Conservation (phyloP, 2,888 invertebrate species). For the Eustalomyia histrio region DNA sequence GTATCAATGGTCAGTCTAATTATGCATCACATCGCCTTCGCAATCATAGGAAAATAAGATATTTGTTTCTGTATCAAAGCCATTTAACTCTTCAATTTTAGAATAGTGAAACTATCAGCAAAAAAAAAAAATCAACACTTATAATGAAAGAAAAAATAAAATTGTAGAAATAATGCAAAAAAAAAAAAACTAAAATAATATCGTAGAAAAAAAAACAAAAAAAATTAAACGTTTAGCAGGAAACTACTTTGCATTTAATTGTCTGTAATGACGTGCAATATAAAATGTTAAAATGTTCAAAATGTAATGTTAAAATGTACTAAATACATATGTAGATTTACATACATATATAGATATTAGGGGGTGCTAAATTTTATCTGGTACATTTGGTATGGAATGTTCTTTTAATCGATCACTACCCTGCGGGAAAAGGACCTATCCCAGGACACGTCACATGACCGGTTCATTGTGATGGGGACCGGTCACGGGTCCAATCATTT, state of each 20-base stretch:
- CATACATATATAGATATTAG: background rate
- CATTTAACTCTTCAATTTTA: constrained; percentile 59
- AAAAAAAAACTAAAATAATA: constrained; percentile 3
- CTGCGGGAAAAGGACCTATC: too few relatives aligned
- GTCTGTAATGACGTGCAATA: constrained; percentile 80
- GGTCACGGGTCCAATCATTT: too few relatives aligned
- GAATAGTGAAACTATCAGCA: constrained; percentile 45
- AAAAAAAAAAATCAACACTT: constrained; percentile 30
- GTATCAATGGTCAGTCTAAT: background rate
- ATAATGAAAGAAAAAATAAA: constrained; percentile 40
- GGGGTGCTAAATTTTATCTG: background rate
- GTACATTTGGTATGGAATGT: too few relatives aligned
- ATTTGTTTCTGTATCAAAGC: constrained; percentile 50
- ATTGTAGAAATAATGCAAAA: constrained; percentile 47
- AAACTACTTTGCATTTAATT: constrained; percentile 80
- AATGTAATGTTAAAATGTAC: constrained; percentile 41
- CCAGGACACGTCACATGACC: too few relatives aligned
- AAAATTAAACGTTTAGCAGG: constrained; percentile 75
- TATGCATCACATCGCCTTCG: constrained; percentile 49
- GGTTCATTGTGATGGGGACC: too few relatives aligned
- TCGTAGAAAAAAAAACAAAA: constrained; percentile 64
- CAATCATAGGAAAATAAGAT: constrained; percentile 46
- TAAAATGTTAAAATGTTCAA: constrained; percentile 77
- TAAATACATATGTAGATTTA: background rate
- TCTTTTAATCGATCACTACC: too few relatives aligned